These are phyloP conservation scores for Sebastes paucispinis DNA, from an alignment of 2,797 vertebrate genomes.

Conservation along the genomic window DNA sequence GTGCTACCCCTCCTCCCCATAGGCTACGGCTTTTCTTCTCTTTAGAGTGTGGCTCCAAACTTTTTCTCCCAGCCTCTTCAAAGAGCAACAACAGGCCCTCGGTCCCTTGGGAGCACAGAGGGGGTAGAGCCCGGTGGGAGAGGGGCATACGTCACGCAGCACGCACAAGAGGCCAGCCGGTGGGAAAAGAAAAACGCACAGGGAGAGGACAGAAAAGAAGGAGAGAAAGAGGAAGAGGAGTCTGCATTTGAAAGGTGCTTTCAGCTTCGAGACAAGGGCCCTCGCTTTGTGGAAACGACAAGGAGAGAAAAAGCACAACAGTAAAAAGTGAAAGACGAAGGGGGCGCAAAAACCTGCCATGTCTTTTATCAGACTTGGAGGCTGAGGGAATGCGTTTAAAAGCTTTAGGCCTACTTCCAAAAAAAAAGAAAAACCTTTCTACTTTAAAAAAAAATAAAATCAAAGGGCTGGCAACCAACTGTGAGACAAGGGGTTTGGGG, in stretches of 20 bases:
- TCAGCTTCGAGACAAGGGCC: slow-evolving; percentile 70
- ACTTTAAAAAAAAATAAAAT: slow-evolving; percentile 44
- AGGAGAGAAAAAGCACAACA: slow-evolving; percentile 63
- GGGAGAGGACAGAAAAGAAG: slow-evolving; percentile 64
- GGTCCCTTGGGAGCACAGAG: slow-evolving; percentile 77
- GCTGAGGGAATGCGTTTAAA: slow-evolving; percentile 66
- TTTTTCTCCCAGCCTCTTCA: slow-evolving; percentile 80
- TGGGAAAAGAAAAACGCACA: slow-evolving; percentile 69
- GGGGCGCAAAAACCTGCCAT: slow-evolving; percentile 51
- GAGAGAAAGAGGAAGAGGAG: slow-evolving; percentile 73
- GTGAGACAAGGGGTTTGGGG: slow-evolving; percentile 45
- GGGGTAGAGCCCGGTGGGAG: slow-evolving; percentile 75
- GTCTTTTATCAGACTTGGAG: slow-evolving; percentile 69
- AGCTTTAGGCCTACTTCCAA: slow-evolving; percentile 65
- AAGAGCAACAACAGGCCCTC: slow-evolving; percentile 81
- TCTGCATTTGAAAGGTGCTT: slow-evolving; percentile 76
- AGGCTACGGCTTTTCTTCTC: slow-evolving; percentile 80
- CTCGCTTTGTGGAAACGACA: slow-evolving; percentile 68
- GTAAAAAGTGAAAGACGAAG: slow-evolving; percentile 53
- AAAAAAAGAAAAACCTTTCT: slow-evolving; percentile 59
- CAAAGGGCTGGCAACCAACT: slow-evolving; percentile 55
- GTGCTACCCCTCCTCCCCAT: slow-evolving; percentile 80
- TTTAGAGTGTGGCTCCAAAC: slow-evolving; percentile 79
- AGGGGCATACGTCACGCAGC: slow-evolving; percentile 74
- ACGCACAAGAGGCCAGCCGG: slow-evolving; percentile 74